A percentile compares a stretch with the other conserved stretches of the same genome.
phyloP scores from a whole-genome alignment of 2,113 vertebrate genomes.

The western clawed frog (Xenopus tropicalis) region UCB_Xtro_10.0 CM004449.2:130198501-130199000 shows the following conservation, averaged over 20 bases:
- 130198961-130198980: too few relatives aligned
- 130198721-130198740: constrained; percentile 96
- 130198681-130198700: constrained; percentile 98
- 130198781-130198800: background rate
- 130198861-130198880: too few relatives aligned
- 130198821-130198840: too few relatives aligned
- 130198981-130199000: too few relatives aligned
- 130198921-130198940: too few relatives aligned
- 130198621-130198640: constrained; percentile 86
- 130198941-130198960: too few relatives aligned
- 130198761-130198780: background rate
- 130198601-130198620: constrained; percentile 92
- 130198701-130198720: constrained; percentile 93
- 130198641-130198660: constrained; percentile 80
- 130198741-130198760: constrained; percentile 78
- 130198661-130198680: constrained; percentile 91
- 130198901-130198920: too few relatives aligned
- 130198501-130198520: too few relatives aligned
- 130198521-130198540: background rate
- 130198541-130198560: constrained; percentile 69
- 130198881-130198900: too few relatives aligned
- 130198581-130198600: constrained; percentile 94
- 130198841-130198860: too few relatives aligned
- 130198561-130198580: constrained; percentile 91
- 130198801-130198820: too few relatives aligned